phyloP scores from a whole-genome alignment of 2,797 vertebrate species.

The Chrysocyon brachyurus region DNA sequence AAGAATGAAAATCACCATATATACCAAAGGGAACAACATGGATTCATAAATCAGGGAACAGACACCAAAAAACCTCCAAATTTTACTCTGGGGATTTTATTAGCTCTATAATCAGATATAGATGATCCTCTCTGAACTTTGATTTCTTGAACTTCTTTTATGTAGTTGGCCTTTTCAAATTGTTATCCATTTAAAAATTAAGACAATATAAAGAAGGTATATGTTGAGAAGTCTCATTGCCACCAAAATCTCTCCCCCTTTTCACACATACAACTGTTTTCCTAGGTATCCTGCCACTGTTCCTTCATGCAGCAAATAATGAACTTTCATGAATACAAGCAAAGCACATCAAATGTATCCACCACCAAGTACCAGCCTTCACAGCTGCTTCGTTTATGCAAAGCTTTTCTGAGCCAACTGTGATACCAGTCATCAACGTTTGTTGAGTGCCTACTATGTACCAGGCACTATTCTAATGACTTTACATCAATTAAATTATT shows the following conservation, averaged over 20 bases:
- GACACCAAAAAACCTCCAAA: neutral
- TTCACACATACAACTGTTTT: neutral
- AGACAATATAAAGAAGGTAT: neutral
- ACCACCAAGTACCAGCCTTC: neutral
- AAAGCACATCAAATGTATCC: neutral
- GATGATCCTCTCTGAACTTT: neutral
- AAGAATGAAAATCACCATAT: neutral
- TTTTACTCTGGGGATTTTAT: neutral
- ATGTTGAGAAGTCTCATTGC: neutral
- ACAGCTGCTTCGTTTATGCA: neutral
- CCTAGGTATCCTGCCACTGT: neutral
- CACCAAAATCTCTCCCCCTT: neutral
- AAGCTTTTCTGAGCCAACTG: neutral
- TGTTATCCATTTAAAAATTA: neutral
- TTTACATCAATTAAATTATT: neutral
- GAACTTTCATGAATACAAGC: neutral
- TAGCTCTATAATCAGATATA: neutral
- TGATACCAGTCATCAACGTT: neutral
- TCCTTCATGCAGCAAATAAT: neutral
- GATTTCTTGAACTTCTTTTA: neutral
- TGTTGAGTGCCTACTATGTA: neutral
- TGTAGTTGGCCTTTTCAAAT: neutral
- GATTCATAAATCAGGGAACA: neutral
- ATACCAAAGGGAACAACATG: neutral
- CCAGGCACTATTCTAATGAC: neutral